Evolutionary conservation across 2,888 invertebrate genomes (phyloP).

Genomic region (Oithona nana): DNA sequence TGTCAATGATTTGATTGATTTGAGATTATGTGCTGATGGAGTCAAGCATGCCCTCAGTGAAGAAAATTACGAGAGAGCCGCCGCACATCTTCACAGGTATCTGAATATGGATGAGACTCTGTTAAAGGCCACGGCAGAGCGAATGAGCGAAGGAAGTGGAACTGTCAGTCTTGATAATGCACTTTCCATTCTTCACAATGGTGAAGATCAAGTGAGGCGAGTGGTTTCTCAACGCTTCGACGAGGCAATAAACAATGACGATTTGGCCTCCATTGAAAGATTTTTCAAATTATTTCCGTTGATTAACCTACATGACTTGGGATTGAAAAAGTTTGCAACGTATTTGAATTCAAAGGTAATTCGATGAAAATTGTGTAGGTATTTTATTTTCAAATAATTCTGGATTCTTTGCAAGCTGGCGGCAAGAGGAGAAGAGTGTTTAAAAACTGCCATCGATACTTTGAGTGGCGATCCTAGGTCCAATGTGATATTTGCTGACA

Average conservation of each 20-base stretch:
- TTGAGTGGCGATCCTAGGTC: slow-evolving; percentile 47
- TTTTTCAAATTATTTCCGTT: slow-evolving; percentile 94
- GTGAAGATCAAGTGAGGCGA: slow-evolving; percentile 40
- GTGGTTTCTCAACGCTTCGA: slow-evolving; percentile 65
- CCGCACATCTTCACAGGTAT: slow-evolving; percentile 83
- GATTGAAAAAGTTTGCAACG: slow-evolving; percentile 63
- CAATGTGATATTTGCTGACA: slow-evolving; percentile 62
- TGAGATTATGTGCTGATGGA: slow-evolving; percentile 84
- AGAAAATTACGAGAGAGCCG: slow-evolving; percentile 92
- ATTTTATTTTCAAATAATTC: neutral
- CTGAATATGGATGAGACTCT: slow-evolving; percentile 65
- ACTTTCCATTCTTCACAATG: slow-evolving; percentile 39
- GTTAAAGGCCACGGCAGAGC: neutral
- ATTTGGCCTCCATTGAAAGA: slow-evolving; percentile 71
- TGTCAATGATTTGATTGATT: slow-evolving; percentile 81
- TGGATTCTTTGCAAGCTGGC: slow-evolving; percentile 31
- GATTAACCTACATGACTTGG: slow-evolving; percentile 72
- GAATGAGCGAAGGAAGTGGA: neutral
- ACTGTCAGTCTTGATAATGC: neutral
- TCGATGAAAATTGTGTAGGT: neutral
- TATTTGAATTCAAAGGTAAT: slow-evolving; percentile 61
- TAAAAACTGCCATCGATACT: slow-evolving; percentile 44
- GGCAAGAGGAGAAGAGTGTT: slow-evolving; percentile 47
- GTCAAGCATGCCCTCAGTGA: slow-evolving; percentile 79
- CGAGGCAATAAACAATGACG: slow-evolving; percentile 69